These are phyloP conservation scores for Cromileptes altivelis DNA, from an alignment of 2,113 vertebrate species.

Conservation along the genomic window DNA sequence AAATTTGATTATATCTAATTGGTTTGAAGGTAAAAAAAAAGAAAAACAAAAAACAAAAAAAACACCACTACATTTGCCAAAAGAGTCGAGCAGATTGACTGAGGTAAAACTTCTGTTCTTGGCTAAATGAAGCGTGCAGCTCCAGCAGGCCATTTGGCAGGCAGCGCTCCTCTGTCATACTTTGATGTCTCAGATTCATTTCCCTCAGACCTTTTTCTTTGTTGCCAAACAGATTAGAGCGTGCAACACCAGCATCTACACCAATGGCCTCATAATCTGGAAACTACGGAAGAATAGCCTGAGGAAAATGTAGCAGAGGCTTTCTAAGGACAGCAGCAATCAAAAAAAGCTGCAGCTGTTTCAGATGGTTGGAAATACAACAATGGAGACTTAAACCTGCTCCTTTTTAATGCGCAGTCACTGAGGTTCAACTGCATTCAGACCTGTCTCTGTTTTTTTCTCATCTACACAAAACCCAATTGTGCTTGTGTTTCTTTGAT, in stretches of 20 bases:
- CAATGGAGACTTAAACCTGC: neutral
- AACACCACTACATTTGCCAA: neutral
- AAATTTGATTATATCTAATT: neutral
- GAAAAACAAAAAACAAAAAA: no score
- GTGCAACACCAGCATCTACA: constrained; percentile 8
- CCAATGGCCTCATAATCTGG: constrained; percentile 33
- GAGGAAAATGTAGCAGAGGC: neutral
- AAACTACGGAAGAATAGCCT: constrained; percentile 17
- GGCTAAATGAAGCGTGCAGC: constrained; percentile 31
- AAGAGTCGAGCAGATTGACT: neutral
- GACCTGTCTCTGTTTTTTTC: neutral
- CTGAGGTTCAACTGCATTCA: neutral
- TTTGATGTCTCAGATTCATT: constrained; percentile 32
- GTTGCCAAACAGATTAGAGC: constrained; percentile 49
- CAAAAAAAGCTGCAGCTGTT: no score
- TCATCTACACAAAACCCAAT: neutral
- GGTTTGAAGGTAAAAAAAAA: neutral
- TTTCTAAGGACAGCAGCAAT: neutral
- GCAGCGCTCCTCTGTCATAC: constrained; percentile 25
- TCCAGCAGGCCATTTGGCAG: constrained; percentile 38
- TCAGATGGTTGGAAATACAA: neutral
- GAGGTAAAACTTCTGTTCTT: constrained; percentile 24
- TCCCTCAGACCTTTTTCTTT: constrained; percentile 37
- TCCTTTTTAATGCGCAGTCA: neutral
- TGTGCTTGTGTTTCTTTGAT: neutral